Percentiles rank a stretch among this genome's conserved stretches.
phyloP scores from a whole-genome alignment of 1,140 invertebrate species.

The Kradibia gibbosae region DNA sequence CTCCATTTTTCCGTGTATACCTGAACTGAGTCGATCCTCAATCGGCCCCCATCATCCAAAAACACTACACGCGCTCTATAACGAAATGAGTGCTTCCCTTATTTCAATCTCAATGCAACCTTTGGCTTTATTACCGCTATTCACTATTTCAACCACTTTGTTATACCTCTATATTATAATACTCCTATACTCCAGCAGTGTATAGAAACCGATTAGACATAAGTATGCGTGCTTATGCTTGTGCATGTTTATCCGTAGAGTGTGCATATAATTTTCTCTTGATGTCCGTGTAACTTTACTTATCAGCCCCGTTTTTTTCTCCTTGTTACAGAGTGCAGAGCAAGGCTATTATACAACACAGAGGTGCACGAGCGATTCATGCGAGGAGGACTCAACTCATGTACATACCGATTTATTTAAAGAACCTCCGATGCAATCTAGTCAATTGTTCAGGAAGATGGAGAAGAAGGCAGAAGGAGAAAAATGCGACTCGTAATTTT shows the following conservation, averaged over 20 bases:
- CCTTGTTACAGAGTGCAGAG: constrained; percentile 43
- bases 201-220: neutral
- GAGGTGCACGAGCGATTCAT: neutral
- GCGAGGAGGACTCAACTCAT: constrained; percentile 2
- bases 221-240: neutral
- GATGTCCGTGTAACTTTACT: neutral
- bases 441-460: constrained; percentile 29
- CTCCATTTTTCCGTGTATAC: constrained; percentile 32
- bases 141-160: neutral
- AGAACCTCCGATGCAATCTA: constrained; percentile 36
- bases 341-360: neutral
- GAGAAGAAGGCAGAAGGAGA: neutral
- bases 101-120: neutral
- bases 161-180: neutral
- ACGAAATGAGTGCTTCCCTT: neutral
- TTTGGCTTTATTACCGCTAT: constrained; percentile 39
- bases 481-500: neutral
- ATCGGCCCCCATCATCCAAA: neutral
- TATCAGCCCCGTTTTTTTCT: neutral
- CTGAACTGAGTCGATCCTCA: neutral
- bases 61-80: constrained; percentile 15
- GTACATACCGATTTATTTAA: constrained; percentile 29
- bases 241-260: neutral
- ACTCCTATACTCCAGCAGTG: neutral
- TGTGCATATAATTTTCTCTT: neutral